Evolutionary conservation across 2,797 vertebrate species (phyloP).

Genomic region (Acanthis flammea): DNA sequence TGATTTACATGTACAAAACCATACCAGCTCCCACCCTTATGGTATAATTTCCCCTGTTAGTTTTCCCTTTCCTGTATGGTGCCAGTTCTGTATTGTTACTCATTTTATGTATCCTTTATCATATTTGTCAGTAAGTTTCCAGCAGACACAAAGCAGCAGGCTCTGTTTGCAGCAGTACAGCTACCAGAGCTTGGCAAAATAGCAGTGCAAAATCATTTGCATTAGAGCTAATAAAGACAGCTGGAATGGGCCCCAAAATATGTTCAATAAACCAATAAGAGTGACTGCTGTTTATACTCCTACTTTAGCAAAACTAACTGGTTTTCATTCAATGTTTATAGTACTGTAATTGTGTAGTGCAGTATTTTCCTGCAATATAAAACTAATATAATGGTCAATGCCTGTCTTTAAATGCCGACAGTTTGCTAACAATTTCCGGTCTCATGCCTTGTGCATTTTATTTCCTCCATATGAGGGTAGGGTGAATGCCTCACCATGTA

Average conservation of each 20-base stretch:
- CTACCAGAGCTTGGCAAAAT: conserved; percentile 35
- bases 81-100: not conserved
- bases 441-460: conserved; percentile 17
- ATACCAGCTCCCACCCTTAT: not conserved
- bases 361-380: conserved; percentile 39
- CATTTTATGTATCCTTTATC: conserved; percentile 26
- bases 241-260: conserved; percentile 59
- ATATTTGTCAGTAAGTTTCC: conserved; percentile 31
- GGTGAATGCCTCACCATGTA: not conserved
- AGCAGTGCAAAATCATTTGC: conserved; percentile 54
- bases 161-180: conserved; percentile 13
- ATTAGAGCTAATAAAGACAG: conserved; percentile 55
- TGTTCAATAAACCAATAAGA: conserved; percentile 62
- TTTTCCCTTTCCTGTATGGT: not conserved
- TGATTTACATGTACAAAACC: not conserved
- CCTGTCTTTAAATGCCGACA: conserved; percentile 35
- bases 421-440: conserved; percentile 51
- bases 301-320: conserved; percentile 53
- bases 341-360: conserved; percentile 11
- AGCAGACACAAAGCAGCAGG: conserved; percentile 26
- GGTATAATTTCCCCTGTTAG: not conserved
- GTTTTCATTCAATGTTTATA: conserved; percentile 61
- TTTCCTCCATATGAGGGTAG: not conserved
- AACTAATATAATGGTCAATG: conserved; percentile 49
- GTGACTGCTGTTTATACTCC: conserved; percentile 48